Evolutionary conservation across 2,113 vertebrate species (phyloP).

Genomic region (Poicephalus meyeri): DNA sequence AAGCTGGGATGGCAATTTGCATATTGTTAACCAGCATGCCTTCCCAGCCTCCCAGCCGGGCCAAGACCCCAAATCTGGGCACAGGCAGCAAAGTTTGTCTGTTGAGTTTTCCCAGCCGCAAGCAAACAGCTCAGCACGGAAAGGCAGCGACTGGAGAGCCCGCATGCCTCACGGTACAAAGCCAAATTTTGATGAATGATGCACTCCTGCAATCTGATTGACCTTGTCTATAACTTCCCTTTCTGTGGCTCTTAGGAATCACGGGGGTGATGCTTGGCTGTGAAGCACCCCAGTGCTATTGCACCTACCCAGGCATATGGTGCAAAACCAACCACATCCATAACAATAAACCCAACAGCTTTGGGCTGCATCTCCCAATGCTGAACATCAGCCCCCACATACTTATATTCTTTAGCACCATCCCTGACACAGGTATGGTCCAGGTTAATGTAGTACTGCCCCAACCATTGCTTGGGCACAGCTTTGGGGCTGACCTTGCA

Average conservation of each 20-base stretch:
- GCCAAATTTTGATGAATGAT: accelerated
- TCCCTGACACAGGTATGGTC: neutral
- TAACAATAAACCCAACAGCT: neutral
- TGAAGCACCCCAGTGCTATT: neutral
- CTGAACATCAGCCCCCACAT: neutral
- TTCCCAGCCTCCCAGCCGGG: neutral
- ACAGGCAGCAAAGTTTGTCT: neutral
- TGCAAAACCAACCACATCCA: neutral
- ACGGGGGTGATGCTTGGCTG: accelerated
- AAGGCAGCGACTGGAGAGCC: accelerated
- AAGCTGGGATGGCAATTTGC: neutral
- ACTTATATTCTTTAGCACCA: neutral
- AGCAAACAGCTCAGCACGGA: neutral
- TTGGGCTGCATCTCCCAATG: neutral
- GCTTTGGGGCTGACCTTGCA: neutral
- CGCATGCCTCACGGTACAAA: neutral
- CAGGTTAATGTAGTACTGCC: neutral
- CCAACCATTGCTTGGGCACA: neutral
- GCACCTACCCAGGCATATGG: accelerated
- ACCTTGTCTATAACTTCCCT: neutral
- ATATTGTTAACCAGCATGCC: neutral
- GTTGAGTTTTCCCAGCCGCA: neutral
- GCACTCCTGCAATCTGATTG: neutral
- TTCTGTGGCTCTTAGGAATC: accelerated
- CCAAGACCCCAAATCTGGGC: neutral